Evolutionary conservation across 2,113 vertebrate genomes (phyloP).

Genomic region (Forbesichthys agassizii): DNA sequence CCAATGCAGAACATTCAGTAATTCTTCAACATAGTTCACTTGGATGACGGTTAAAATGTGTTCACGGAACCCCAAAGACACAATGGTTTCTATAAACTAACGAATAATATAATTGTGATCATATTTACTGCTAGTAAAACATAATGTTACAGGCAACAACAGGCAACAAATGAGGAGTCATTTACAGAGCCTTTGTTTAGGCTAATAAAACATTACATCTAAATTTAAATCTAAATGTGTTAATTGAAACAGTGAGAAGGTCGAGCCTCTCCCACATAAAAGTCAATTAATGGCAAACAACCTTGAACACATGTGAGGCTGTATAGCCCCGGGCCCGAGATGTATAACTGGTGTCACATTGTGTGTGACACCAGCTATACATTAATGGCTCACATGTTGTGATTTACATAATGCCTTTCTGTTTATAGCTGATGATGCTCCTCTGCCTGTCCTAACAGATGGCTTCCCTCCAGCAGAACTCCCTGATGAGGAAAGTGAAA

Average conservation of each 20-base stretch:
- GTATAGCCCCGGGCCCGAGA: slow-evolving; percentile 17
- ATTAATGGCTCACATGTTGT: slow-evolving; percentile 43
- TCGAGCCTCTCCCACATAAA: slow-evolving; percentile 1
- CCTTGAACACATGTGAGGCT: slow-evolving; percentile 18
- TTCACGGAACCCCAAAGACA: background rate
- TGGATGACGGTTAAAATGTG: background rate
- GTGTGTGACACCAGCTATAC: slow-evolving; percentile 30
- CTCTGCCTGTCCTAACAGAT: slow-evolving; percentile 79
- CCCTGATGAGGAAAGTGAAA: slow-evolving; percentile 95
- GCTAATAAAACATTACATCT: slow-evolving; percentile 7
- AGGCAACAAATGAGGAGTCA: background rate
- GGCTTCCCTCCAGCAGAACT: slow-evolving; percentile 88
- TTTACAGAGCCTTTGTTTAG: slow-evolving; percentile 7
- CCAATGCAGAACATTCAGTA: too few species aligned
- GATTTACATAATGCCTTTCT: slow-evolving; percentile 61
- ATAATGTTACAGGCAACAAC: background rate
- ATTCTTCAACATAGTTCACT: background rate
- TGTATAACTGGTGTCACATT: slow-evolving; percentile 25
- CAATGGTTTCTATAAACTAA: background rate
- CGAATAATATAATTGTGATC: slow-evolving; percentile 12
- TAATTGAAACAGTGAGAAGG: slow-evolving; percentile 15
- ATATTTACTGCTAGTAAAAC: slow-evolving; percentile 1
- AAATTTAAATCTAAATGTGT: slow-evolving; percentile 20
- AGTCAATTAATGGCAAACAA: slow-evolving; percentile 17
- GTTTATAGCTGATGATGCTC: slow-evolving; percentile 59